phyloP scores from a whole-genome alignment of 35 echinoderm and acorn worm species.

The Lytechinus pictus region DNA sequence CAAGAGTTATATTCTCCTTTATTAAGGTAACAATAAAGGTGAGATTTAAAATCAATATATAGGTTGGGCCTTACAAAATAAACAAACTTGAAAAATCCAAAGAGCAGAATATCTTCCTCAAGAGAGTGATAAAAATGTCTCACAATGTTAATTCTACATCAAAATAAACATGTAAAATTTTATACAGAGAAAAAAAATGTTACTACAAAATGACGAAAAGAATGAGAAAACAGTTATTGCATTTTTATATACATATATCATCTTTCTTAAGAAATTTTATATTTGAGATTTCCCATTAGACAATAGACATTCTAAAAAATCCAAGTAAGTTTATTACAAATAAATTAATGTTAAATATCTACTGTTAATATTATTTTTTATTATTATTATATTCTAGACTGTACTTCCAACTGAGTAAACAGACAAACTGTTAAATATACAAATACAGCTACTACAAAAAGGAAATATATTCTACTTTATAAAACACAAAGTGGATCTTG shows the following conservation, averaged over 20 bases:
- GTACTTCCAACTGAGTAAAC: no score
- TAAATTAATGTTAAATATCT: no score
- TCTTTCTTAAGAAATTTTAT: neutral
- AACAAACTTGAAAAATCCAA: no score
- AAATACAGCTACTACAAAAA: no score
- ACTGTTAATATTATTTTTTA: neutral
- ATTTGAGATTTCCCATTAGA: neutral
- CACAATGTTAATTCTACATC: neutral
- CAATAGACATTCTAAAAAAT: neutral
- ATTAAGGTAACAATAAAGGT: no score
- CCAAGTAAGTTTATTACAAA: neutral
- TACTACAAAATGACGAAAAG: neutral
- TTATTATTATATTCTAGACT: neutral
- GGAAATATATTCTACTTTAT: no score
- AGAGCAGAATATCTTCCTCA: neutral
- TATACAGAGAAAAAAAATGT: neutral
- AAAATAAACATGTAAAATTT: neutral
- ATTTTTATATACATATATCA: neutral
- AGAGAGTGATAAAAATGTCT: neutral
- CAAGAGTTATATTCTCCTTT: no score
- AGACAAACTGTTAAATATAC: no score
- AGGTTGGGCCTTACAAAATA: no score
- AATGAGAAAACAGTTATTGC: neutral
- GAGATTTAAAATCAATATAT: no score
- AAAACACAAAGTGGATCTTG: no score